Base-by-base conservation (phyloP, 2,113 vertebrate genomes). In the Eurypyga helias region DNA sequence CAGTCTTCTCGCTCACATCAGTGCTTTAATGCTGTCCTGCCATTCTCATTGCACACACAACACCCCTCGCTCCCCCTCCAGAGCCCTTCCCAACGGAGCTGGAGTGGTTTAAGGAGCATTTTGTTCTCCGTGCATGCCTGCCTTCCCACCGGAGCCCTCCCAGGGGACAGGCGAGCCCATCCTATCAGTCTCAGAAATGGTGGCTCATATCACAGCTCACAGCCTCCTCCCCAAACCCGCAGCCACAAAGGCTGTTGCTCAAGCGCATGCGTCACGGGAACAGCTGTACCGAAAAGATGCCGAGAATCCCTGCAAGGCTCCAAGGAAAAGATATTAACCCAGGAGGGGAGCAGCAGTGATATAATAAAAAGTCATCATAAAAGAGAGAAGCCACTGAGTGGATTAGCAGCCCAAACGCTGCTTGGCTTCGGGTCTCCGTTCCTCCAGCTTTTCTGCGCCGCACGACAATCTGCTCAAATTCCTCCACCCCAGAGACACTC, bases 391-490 rank as follows among this genome's bases (percentile, higher is more conserved):
- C 33, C 83, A 93, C 85, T 93, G 93, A 86, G 62, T 87, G 28
- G 67, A 48, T 90, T 97, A 97, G 95, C 94, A 98, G 96, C 89
- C 97, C 76, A 25, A 97, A 97, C 97, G 78, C 97, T 97, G 98
- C 70, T 86, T 72, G 93, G 95, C 17, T 85, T 95, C 64, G 69
- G 87, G 96, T 97, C 96, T 98, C 97, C 81, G 87, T 64, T 95
- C 96, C 80, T 86, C 41, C 85, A 55, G 93, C 41, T 86, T 88
- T 51, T 25, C 85, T n/a, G 79, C 26, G 5, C 86, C 5, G n/a
- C 80, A 26, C 13, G 8, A 60, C 6, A 36, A 87, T 60, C 69
- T 52, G 67, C 85, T 89, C 85, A 60, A 83, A 86, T 88, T 93
- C 92, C 80, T 87, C 26, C 76, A 54, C 17, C 69, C 25, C 43